phyloP scores from a whole-genome alignment of 2,113 vertebrate genomes.

The Columbina picui region DNA sequence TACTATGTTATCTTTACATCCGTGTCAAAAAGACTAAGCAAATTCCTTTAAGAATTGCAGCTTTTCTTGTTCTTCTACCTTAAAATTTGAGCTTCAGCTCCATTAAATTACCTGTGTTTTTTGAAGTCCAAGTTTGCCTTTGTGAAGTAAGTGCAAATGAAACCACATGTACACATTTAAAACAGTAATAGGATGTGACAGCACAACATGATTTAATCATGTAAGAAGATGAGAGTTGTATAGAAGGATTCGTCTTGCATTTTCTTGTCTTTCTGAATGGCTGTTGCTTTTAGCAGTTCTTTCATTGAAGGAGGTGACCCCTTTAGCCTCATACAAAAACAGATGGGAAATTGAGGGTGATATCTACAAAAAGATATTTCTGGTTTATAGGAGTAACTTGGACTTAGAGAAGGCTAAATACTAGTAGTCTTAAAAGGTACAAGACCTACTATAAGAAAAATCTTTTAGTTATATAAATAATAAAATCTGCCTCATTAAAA shows the following conservation, averaged over 20 bases:
- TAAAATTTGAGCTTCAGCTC: not conserved
- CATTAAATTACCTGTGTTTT: not conserved
- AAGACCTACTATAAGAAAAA: not conserved
- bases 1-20: rapidly evolving
- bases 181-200: not conserved
- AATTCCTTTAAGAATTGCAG: not conserved
- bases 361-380: not conserved
- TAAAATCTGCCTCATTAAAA: not conserved
- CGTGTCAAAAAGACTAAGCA: not conserved
- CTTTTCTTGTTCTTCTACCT: not conserved
- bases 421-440: not conserved
- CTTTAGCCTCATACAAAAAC: not conserved
- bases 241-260: rapidly evolving
- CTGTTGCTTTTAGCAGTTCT: not conserved
- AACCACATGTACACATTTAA: not conserved
- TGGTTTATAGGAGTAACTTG: not conserved
- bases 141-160: not conserved
- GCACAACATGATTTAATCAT: slow-evolving; percentile 2
- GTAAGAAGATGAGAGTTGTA: not conserved
- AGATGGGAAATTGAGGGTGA: not conserved
- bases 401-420: not conserved
- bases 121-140: not conserved
- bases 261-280: not conserved
- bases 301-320: not conserved
- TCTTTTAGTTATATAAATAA: not conserved